A percentile compares a stretch with the other conserved stretches of the same genome.
These are phyloP conservation scores for Xanthorhoe designata DNA, from an alignment of 2,888 invertebrate species.

Conservation along the genomic window DNA sequence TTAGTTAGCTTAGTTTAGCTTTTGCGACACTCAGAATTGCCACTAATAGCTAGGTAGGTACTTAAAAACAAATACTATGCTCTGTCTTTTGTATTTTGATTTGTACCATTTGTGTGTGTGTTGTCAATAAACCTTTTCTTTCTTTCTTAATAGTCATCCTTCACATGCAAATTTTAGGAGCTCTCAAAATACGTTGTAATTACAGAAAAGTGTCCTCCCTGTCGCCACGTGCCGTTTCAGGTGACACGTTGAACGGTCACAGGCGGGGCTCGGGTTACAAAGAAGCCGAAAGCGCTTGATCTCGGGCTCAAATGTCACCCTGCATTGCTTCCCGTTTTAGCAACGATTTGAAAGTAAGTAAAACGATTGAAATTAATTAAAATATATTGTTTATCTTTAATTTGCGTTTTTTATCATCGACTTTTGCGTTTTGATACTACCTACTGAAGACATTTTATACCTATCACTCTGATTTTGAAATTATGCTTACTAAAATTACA, in stretches of 20 bases:
- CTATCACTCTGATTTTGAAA: neutral
- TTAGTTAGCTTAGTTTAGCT: too few species aligned
- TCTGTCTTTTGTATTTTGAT: too few species aligned
- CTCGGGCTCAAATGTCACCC: slow-evolving; percentile 40
- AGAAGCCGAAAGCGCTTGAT: slow-evolving; percentile 39
- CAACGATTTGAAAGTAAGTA: slow-evolving; percentile 20
- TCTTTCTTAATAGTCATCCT: too few species aligned
- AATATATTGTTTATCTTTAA: too few species aligned
- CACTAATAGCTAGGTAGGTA: too few species aligned
- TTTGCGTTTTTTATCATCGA: too few species aligned
- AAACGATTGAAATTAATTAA: neutral
- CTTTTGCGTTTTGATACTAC: too few species aligned
- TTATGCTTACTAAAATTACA: neutral
- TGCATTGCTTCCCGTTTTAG: slow-evolving; percentile 44
- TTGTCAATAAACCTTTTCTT: too few species aligned
- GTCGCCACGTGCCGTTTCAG: slow-evolving; percentile 42
- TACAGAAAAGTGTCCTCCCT: slow-evolving; percentile 33
- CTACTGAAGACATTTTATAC: neutral
- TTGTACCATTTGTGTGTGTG: too few species aligned
- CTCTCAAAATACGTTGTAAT: slow-evolving; percentile 44
- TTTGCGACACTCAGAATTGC: too few species aligned
- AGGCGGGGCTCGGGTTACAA: slow-evolving; percentile 49
- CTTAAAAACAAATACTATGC: too few species aligned
- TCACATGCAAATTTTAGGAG: slow-evolving; percentile 1
- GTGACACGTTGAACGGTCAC: slow-evolving; percentile 45